Base-by-base conservation (phyloP, 2,113 vertebrate species). In the Oplegnathus fasciatus region DNA sequence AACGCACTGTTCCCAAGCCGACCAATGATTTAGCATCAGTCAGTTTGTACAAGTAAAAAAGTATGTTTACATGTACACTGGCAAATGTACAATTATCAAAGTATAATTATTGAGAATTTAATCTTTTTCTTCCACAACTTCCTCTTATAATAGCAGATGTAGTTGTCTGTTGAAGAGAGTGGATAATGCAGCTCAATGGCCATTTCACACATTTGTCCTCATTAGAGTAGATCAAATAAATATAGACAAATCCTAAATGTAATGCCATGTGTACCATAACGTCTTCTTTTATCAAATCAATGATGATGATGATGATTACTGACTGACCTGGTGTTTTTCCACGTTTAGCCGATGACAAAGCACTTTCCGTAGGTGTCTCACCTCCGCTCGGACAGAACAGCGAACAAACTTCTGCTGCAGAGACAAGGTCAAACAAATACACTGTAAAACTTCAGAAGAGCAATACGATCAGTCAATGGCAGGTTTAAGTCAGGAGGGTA, bases 341-440 rank as follows among this genome's bases (percentile, higher is more conserved):
- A 99, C 96, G 40, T 96, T 97, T 37, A 99, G 94, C 13, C 97
- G 96, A 91, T 98, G 97, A 84, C 98, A 98, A 2, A 99, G 95
- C 22, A 99, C 98, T 84, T 97, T 97, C 79, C 97, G 94, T 88
- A 99, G 95, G 93, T 99, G 98, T 57, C 96, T 95, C 62, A 99
- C 97, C 88, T 99, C 98, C 0, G 98, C 97, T 89, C 98, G 96
- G 37, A 98, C 97, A 0, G 98, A 99, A 87, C 98, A 99, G 42
- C 98, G 96, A 22, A 99, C 97, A 34, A 98, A 99, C 89, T 99
- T 99, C 91, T 99, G 98, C 98, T 98, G 94, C 82, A 69, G 79
- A 82, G 71, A 88, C 18, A 77, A 87, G 37, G 73, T 18, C 66
- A 68, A 52, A 84, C 6, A 68, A 48, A 52, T 1, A 10, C 4